Base-by-base conservation (phyloP, 2,888 invertebrate genomes). In the Seladonia tumulorum region DNA sequence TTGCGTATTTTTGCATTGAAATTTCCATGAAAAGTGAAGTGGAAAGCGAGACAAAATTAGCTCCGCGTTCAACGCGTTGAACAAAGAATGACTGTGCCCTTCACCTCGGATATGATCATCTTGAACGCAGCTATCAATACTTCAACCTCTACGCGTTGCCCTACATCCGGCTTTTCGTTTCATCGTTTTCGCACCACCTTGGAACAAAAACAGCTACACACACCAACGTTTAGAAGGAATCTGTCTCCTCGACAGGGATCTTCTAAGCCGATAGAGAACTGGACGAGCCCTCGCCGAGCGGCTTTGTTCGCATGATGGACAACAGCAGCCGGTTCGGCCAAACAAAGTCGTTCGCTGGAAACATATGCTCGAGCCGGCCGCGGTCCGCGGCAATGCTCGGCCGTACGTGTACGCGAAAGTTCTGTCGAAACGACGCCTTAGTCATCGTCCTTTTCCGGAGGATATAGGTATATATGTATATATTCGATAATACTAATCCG, bases 401-500 rank as follows among this genome's bases (percentile, higher is more conserved):
- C 66, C 83, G 78, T 81, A 82, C 84, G 86, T 79, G 87, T 82
- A 79, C 90, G 91, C 91, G 91, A 91, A 91, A 91, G 91, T 91
- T 90, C 91, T 91, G 91, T 87, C 91, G 91, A 91, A 91, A 91
- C 89, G 88, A 77, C 73, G 87, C 88, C 91, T 91, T 91, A 92
- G 92, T 92, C 92, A 92, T 92, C 92, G 88, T 91, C 90, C 88
- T 87, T 92, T 92, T 92, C 92, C 92, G 92, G 90, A 88, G 91
- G 92, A 90, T 89, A 87, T 89, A 88, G 83, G 82, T 83, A 79
- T 74, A 76, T 71, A 73, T 53, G 73, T 81, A 73, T 79, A 85
- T 87, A 94, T 93, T 93, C 92, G 93, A 94, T 94, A 94, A 94
- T 94, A 94, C 94, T 93, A 94, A 94, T 93, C 93, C 93, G 92